phyloP scores from a whole-genome alignment of 2,888 invertebrate species.

The Lasioglossum malachurum region DNA sequence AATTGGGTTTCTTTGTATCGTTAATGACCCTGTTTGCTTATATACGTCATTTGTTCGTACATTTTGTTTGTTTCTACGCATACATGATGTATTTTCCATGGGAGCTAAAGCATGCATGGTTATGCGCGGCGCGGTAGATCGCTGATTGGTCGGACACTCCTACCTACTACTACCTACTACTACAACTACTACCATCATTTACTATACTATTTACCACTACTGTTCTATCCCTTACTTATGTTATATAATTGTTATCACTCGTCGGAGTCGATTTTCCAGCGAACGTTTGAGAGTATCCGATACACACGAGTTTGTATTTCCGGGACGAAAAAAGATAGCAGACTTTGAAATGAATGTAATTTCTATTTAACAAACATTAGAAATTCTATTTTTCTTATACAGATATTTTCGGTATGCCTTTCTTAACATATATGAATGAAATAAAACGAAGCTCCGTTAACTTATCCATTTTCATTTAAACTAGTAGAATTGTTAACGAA shows the following conservation, averaged over 20 bases:
- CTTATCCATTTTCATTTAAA: no score
- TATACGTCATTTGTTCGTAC: neutral
- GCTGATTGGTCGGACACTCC: slow-evolving; percentile 73
- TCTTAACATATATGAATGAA: no score
- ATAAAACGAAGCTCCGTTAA: no score
- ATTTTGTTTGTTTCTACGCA: slow-evolving; percentile 20
- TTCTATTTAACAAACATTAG: no score
- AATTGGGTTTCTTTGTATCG: slow-evolving; percentile 8
- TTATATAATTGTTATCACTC: slow-evolving; percentile 57
- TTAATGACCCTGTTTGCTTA: slow-evolving; percentile 1
- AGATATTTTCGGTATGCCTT: no score
- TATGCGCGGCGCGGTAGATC: slow-evolving; percentile 81
- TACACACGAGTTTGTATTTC: no score
- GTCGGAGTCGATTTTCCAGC: slow-evolving; percentile 45
- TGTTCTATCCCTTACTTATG: slow-evolving; percentile 66
- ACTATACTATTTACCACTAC: slow-evolving; percentile 65
- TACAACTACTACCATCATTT: slow-evolving; percentile 53
- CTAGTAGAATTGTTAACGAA: no score
- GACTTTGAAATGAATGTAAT: no score
- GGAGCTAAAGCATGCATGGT: slow-evolving; percentile 78
- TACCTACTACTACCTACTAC: slow-evolving; percentile 62
- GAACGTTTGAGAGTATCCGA: slow-evolving; percentile 6
- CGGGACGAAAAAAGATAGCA: no score
- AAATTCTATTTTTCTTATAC: no score
- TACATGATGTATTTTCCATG: slow-evolving; percentile 54